These are phyloP conservation scores for Eupsittula cactorum DNA, from an alignment of 2,113 vertebrate genomes.

Conservation along the genomic window DNA sequence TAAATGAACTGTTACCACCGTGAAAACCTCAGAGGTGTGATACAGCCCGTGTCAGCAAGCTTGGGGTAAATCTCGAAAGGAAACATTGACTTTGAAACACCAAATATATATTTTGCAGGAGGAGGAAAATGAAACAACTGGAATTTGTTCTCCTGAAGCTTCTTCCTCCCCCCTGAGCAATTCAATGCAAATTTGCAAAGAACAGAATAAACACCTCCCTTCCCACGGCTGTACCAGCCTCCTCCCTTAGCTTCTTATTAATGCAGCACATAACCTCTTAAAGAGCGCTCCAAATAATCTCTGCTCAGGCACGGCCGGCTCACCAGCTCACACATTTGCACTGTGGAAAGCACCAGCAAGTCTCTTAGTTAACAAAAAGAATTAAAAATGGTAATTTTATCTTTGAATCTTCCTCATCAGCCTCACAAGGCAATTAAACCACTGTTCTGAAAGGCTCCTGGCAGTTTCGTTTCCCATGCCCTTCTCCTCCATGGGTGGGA, in stretches of 20 bases:
- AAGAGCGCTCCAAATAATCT: constrained; percentile 8
- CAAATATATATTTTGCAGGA: not conserved
- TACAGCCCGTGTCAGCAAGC: not conserved
- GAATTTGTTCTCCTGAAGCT: constrained; percentile 20
- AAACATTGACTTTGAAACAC: not conserved
- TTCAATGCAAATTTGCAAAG: constrained; percentile 32
- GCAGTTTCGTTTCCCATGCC: not conserved
- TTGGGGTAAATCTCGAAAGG: not conserved
- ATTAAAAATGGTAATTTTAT: not conserved
- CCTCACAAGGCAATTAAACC: not conserved
- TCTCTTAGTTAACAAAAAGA: not conserved
- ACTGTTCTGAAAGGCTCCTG: not conserved
- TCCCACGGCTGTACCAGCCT: not conserved
- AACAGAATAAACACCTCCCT: constrained; percentile 40
- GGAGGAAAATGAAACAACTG: not conserved
- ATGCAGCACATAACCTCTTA: constrained; percentile 15
- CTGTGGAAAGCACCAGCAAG: not conserved
- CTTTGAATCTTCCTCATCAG: constrained; percentile 34
- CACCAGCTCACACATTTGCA: not conserved
- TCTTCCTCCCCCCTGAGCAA: constrained; percentile 32
- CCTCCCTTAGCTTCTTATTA: constrained; percentile 5
- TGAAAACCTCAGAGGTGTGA: not conserved
- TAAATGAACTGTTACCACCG: not conserved
- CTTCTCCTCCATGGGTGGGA: not conserved
- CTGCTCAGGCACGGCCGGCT: not conserved